Evolutionary conservation across 2,888 invertebrate species (phyloP).

Genomic region (Ornithoptera alexandrae): DNA sequence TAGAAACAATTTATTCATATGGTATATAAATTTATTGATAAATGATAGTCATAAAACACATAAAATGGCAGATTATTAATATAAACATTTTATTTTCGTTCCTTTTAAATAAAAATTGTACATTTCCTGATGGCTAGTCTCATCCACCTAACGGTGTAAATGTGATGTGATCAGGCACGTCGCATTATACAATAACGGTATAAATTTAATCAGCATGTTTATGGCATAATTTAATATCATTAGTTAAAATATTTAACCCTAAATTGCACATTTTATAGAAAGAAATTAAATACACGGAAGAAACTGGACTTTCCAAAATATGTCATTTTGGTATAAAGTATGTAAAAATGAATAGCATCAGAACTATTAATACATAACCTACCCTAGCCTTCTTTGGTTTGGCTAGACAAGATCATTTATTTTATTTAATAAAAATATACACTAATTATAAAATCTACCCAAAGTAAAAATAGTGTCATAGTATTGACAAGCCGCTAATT

Average conservation of each 20-base stretch:
- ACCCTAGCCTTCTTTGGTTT: constrained; percentile 33
- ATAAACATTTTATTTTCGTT: too few species aligned
- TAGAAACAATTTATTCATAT: too few species aligned
- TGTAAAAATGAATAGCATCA: background rate
- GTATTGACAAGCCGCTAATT: background rate
- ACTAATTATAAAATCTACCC: too few species aligned
- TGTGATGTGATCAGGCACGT: background rate
- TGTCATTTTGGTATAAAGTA: constrained; percentile 14
- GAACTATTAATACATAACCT: background rate
- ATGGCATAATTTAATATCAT: constrained; percentile 22
- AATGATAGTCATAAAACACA: too few species aligned
- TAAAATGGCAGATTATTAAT: too few species aligned
- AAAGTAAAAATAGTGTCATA: background rate
- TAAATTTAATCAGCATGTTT: constrained; percentile 22
- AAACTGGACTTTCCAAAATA: constrained; percentile 13
- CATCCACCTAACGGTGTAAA: background rate
- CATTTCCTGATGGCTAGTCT: too few species aligned
- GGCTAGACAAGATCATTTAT: constrained; percentile 25
- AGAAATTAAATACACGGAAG: constrained; percentile 28
- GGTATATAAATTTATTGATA: too few species aligned
- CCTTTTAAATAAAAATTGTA: too few species aligned
- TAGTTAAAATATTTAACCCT: constrained; percentile 25
- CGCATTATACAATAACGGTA: background rate
- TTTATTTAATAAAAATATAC: constrained; percentile 1
- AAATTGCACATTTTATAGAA: constrained; percentile 34